phyloP scores from a whole-genome alignment of 2,888 invertebrate species.

The Drosophila tripunctata region DNA sequence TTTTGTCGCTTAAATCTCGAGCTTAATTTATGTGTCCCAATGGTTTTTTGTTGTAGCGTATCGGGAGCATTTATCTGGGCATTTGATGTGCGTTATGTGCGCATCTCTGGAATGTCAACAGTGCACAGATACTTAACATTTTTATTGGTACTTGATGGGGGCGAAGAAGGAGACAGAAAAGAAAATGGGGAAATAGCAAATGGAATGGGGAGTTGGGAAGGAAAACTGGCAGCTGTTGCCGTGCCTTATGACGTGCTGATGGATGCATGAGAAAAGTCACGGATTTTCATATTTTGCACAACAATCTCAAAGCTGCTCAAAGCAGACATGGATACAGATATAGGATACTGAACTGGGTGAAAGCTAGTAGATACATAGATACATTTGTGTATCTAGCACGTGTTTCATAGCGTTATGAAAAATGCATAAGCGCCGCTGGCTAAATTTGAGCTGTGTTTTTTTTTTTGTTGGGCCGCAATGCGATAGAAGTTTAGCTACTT shows the following conservation, averaged over 20 bases:
- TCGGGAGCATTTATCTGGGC: conserved; percentile 65
- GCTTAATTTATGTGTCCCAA: conserved; percentile 58
- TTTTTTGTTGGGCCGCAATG: conserved; percentile 5
- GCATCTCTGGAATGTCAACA: conserved; percentile 64
- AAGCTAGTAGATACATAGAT: not conserved
- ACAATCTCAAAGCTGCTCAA: not conserved
- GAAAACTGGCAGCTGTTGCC: conserved; percentile 66
- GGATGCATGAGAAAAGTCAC: conserved; percentile 51
- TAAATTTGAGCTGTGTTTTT: conserved; percentile 4
- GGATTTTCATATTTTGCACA: conserved; percentile 65
- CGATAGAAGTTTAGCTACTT: conserved; percentile 2
- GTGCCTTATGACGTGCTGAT: conserved; percentile 72
- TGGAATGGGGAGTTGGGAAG: not conserved
- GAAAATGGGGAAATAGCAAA: not conserved
- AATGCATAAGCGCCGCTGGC: conserved; percentile 72
- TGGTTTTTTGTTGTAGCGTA: conserved; percentile 19
- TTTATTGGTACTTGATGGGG: conserved; percentile 82
- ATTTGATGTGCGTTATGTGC: conserved; percentile 45
- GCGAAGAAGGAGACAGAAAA: not conserved
- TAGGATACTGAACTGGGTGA: not conserved
- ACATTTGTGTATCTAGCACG: conserved; percentile 54
- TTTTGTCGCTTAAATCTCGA: conserved; percentile 46
- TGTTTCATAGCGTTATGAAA: conserved; percentile 70
- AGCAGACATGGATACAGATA: conserved; percentile 4
- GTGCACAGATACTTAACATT: conserved; percentile 82